Evolutionary conservation across 92 coral and sea anemone genomes (phyloP), one percentile per base, ranked within the genome.

Genomic region (Bergia puertoricense): DNA sequence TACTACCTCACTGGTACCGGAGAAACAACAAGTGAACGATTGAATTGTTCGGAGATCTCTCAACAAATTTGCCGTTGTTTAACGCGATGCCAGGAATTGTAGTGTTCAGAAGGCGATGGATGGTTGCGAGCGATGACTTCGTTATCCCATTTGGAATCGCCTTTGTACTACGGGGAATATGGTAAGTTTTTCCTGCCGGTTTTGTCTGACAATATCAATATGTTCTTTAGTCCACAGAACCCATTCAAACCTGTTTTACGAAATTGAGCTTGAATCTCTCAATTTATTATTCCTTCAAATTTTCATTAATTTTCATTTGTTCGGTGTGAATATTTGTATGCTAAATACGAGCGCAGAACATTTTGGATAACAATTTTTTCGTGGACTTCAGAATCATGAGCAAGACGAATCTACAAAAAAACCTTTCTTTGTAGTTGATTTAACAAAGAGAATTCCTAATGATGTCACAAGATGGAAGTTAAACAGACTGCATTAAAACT

Each of bases 71-170:
- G 44, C 41, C 62, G 66, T 82, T 72, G 54, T 76, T 78, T 74
- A 80, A 42, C 15, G 51, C 85, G 39, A 96, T 97, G 99, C 99
- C 99, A 69, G 99, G 99, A 57, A 97, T 97, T 85, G 96, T 97
- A 30, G 99, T 97, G 13, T 97, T 97, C 89, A 91, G 92, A 73
- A 91, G 99, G 44, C 94, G 99, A 73, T 97, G 99, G 99, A 96
- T 97, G 93, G 97, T 95, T 40, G 99, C 97, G 30, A 97, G 99
- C 68, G 99, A 97, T 90, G 99, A 97, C 81, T 97, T 97, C 73
- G 99, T 97, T 39, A 97, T 97, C 81, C 99, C 99, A 3, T 97
- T 97, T 86, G 93, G 98, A 44, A 92, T 94, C 82, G 98, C 97
- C 16, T 94, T 97, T 76, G 96, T 93, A 10, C 86, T 97, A 0